These are phyloP conservation scores for Drosophila affinis DNA, from an alignment of 2,888 invertebrate species.

Conservation along the genomic window DNA sequence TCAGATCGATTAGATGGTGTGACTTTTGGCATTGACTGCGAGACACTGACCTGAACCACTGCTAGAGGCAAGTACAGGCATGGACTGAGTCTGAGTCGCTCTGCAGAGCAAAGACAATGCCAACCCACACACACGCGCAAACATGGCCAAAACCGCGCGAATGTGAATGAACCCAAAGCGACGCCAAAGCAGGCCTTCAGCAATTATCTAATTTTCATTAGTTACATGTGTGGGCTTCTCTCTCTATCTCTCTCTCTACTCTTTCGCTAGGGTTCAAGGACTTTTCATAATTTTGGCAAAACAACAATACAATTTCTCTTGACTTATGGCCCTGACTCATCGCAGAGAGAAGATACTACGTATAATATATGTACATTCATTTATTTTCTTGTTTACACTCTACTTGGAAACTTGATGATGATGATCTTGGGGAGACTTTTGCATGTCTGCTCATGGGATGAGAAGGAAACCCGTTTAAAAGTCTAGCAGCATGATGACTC, in stretches of 20 bases:
- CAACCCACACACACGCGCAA: conserved; percentile 11
- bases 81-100: neutral
- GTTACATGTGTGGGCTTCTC: conserved; percentile 1
- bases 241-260: conserved; percentile 4
- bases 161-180: conserved; percentile 34
- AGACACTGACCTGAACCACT: conserved; percentile 10
- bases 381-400: conserved; percentile 32
- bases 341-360: neutral
- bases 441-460: conserved; percentile 18
- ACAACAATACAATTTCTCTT: conserved; percentile 24
- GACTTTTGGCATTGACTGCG: neutral
- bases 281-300: conserved; percentile 3
- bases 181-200: conserved; percentile 16
- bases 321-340: conserved; percentile 35
- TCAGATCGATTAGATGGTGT: conserved; percentile 7
- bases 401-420: conserved; percentile 38
- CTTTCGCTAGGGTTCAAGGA: conserved; percentile 38
- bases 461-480: conserved; percentile 36
- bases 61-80: conserved; percentile 25
- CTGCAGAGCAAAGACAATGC: conserved; percentile 13
- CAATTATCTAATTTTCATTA: conserved; percentile 16
- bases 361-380: conserved; percentile 11
- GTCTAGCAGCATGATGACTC: conserved; percentile 22
- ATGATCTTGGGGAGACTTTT: conserved; percentile 14
- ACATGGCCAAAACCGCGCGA: conserved; percentile 4